Base-by-base conservation (phyloP, 2,888 invertebrate genomes). In the Agriopis marginaria region DNA sequence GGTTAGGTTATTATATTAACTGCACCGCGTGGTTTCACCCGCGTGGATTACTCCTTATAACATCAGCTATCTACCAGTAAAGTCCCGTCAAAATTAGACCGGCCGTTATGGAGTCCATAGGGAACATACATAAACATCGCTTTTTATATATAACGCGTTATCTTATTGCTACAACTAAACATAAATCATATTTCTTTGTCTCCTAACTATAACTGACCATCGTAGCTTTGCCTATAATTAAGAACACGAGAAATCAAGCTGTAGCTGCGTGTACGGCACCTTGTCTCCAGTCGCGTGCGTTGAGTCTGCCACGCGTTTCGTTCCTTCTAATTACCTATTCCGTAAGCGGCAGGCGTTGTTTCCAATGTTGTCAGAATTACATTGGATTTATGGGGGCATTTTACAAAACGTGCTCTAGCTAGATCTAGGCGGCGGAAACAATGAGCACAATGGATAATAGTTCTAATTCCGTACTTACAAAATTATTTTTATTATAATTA, bases 331-430 rank as follows among this genome's bases (percentile, higher is more conserved):
- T 71, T 71, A 68, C 59, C 54, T 54, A 71, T 71, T 71, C 71
- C 42, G 71, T 71, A 71, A 65, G 59, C 71, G 62, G 53, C 44
- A n/a, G 60, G 66, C 54, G 62, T 70, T 63, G 64, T 67, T 67
- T 49, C 71, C 61, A 71, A 67, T 71, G 71, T 66, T 70, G 63
- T 62, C 62, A 65, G 65, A 71, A 65, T 65, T 65, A 71, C 64
- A 71, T 67, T 71, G 32, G 63, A 70, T 70, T 70, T 70, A 70
- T 70, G 70, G 66, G 70, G 69, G 70, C 44, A 58, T 65, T 69
- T 62, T 47, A 65, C 53, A 47, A 45, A 70, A 62, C 66, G 70
- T 66, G 40, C 47, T 44, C n/a, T 64, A 62, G 44, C 51, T 42
- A 53, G n/a, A 62, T 53, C 53, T 62, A 45, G 62, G 44, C 62